Percentiles rank a stretch among this genome's conserved stretches.
phyloP scores from a whole-genome alignment of 2,888 invertebrate species.

The Drosophila robusta region DNA sequence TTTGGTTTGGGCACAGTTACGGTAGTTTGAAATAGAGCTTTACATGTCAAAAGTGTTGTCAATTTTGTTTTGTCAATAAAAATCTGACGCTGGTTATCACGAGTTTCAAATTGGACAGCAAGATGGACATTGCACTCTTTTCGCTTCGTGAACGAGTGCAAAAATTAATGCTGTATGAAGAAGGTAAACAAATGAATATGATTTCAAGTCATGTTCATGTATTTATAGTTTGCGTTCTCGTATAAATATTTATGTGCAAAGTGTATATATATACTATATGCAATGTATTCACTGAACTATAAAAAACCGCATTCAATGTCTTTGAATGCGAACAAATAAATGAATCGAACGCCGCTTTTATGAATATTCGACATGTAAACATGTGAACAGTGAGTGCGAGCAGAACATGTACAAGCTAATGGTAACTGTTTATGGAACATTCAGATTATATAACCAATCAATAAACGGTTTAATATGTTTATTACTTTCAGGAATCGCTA shows the following conservation, averaged over 20 bases:
- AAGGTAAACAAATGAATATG: not conserved
- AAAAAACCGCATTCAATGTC: conserved; percentile 6
- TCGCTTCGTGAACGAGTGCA: too few relatives aligned
- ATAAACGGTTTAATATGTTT: conserved; percentile 4
- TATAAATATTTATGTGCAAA: not conserved
- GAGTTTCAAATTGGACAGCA: too few relatives aligned
- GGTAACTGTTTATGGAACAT: not conserved
- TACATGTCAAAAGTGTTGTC: too few relatives aligned
- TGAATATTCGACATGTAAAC: not conserved
- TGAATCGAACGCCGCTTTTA: conserved; percentile 3
- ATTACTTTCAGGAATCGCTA: not conserved
- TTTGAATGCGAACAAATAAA: conserved; percentile 21
- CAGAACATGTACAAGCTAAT: not conserved
- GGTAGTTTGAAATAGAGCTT: too few relatives aligned
- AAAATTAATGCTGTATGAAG: not conserved
- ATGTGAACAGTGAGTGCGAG: conserved; percentile 14
- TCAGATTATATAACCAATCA: conserved; percentile 14
- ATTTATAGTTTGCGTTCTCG: not conserved
- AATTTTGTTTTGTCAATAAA: too few relatives aligned
- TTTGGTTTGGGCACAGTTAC: too few relatives aligned
- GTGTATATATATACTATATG: not conserved
- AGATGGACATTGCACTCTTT: too few relatives aligned
- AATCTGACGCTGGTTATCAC: too few relatives aligned
- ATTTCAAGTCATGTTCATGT: not conserved
- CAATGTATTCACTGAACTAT: conserved; percentile 1